phyloP scores from a whole-genome alignment of 2,888 invertebrate genomes.

The Drosophila leonis region DNA sequence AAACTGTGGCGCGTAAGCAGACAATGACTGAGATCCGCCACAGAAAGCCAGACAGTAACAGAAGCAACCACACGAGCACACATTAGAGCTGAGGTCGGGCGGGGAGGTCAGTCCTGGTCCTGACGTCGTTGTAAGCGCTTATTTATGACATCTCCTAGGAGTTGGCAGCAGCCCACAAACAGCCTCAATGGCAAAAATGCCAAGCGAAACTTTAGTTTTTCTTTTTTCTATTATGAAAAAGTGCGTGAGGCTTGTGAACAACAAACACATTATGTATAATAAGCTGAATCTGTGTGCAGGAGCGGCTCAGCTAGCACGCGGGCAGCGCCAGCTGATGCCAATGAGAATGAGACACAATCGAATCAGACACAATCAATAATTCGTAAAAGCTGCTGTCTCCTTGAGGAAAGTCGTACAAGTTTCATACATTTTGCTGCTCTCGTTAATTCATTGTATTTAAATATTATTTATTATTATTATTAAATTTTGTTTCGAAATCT shows the following conservation, averaged over 20 bases:
- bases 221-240: constrained; percentile 46
- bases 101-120: constrained; percentile 4
- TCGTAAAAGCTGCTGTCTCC: no score
- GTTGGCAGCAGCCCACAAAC: constrained; percentile 13
- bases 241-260: constrained; percentile 58
- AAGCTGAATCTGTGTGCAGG: constrained; percentile 23
- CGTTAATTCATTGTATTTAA: no score
- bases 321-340: not conserved
- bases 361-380: no score
- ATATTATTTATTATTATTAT: no score
- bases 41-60: not conserved
- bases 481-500: no score
- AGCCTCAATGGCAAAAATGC: not conserved
- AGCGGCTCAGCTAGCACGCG: constrained; percentile 4
- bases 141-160: constrained; percentile 58
- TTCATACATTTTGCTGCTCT: no score
- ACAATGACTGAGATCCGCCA: constrained; percentile 18
- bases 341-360: not conserved
- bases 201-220: constrained; percentile 33
- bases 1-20: constrained; percentile 38
- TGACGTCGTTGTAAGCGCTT: constrained; percentile 44
- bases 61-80: not conserved
- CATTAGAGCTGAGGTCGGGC: not conserved
- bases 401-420: no score
- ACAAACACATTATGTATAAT: constrained; percentile 51